Evolutionary conservation across 2,113 vertebrate genomes (phyloP).

Genomic region (Rhabdornis inornatus): DNA sequence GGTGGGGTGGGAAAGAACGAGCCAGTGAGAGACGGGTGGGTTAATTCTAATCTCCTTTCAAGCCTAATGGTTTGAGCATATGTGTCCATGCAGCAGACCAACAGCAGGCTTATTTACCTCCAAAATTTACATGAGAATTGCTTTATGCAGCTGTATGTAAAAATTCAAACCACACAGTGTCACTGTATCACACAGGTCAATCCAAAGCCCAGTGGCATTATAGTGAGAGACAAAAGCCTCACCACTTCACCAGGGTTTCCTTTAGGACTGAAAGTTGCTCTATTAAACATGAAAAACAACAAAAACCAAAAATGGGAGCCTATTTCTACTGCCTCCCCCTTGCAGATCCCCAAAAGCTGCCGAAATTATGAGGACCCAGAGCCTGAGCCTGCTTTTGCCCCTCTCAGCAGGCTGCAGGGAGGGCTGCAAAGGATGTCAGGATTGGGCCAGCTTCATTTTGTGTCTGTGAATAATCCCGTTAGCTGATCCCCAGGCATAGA

Average conservation of each 20-base stretch:
- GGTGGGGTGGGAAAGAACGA: neutral
- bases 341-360: neutral
- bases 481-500: slow-evolving; percentile 52
- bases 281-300: slow-evolving; percentile 35
- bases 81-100: slow-evolving; percentile 67
- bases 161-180: slow-evolving; percentile 70
- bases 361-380: neutral
- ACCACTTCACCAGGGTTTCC: slow-evolving; percentile 29
- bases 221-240: slow-evolving; percentile 65
- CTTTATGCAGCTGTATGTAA: slow-evolving; percentile 80
- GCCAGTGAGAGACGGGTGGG: slow-evolving; percentile 8
- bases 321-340: neutral
- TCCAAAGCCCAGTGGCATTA: slow-evolving; percentile 61
- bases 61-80: slow-evolving; percentile 67
- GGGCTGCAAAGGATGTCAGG: neutral
- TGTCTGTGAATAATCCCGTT: slow-evolving; percentile 62
- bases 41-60: slow-evolving; percentile 66
- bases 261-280: slow-evolving; percentile 18
- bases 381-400: slow-evolving; percentile 4
- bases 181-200: slow-evolving; percentile 68
- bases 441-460: slow-evolving; percentile 38
- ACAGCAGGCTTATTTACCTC: slow-evolving; percentile 71
- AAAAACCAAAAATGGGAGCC: neutral
- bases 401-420: neutral
- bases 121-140: slow-evolving; percentile 77